Evolutionary conservation across 2,113 vertebrate genomes (phyloP), one percentile per base, ranked within the genome.

Genomic region (Sylvilagus bachmani): DNA sequence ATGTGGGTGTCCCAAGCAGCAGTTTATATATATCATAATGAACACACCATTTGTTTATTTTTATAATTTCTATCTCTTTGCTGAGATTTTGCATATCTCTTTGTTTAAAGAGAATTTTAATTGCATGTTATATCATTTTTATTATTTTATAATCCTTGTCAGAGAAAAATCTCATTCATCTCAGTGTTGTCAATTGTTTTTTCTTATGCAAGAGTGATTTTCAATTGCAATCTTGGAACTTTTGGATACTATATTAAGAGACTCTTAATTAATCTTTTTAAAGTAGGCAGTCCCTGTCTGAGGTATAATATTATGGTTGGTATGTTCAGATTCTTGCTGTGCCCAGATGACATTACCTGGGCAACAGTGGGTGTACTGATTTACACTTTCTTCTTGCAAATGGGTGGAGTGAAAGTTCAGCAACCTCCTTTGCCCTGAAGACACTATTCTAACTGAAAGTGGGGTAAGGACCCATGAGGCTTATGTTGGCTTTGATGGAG

Each of bases 21-120:
- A 58, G 55, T 14, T 19, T 58, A 58, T 14, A 14, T 21, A 19
- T 58, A 58, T 14, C 55, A 14, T 58, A 58, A 58, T 58, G 55
- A 6, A 17, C 5, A 19, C 55, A 58, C 12, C 36, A 64, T 82
- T 88, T 89, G 51, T n/a, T 93, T 91, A 31, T 79, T 89, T 75
- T 93, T 53, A 91, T 86, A 93, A 87, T 25, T 89, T 93, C 27
- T 90, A 58, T 58, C 78, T 92, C 29, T 93, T 96, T 97, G 71
- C 10, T 87, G 66, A 89, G 12, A 91, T 89, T 95, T 89, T 89
- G 3, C 81, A 53, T 71, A 27, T 88, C 5, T 87, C 49, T 67
- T 69, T 79, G 31, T 89, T 95, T 91, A 36, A 70, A 89, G 33
- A 70, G 33, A 89, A 91, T 74, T 66, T 87, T 29, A 91, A 91